Evolutionary conservation across 2,797 vertebrate species (phyloP), one percentile per base, ranked within the genome.

Genomic region (Sebastes reedi): DNA sequence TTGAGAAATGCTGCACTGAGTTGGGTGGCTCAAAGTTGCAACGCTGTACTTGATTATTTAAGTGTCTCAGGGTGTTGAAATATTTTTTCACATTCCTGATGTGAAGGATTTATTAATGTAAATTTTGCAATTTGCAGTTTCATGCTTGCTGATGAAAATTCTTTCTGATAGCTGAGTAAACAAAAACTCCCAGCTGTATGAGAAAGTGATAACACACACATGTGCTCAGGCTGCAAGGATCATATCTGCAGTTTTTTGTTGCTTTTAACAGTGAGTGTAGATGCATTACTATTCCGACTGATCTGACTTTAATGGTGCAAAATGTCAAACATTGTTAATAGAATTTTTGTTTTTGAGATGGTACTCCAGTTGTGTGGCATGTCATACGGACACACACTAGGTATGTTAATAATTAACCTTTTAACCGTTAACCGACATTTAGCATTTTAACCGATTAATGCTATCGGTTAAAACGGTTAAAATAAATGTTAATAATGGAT

Each of bases 121-220:
- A 3, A 60, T 85, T 76, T 80, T 42, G 72, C 32, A 83, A 79
- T 77, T 60, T 84, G 42, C 46, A 71, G 1, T 71, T 87, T 78
- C 5, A 4, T 10, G 25, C 5, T 5, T 10, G 22, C 13, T 75
- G 42, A 5, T 56, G 67, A 87, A 81, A 25, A 27, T 58, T 75
- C 62, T 42, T 6, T 54, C 75, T 14, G 8, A 81, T 55, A 50
- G 76, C 81, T 70, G 71, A 80, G 81, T 46, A 79, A 91, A 88
- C 80, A 87, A 29, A 34, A 42, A 58, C 70, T 65, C 32, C 50
- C 68, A 8, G 29, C 67, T 69, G 60, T 52, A 25, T 82, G 84
- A 83, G 89, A 88, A 85, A 69, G 52, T 79, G 82, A 86, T 85
- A 89, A 86, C 65, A 69, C 42, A 24, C 79, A 88, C 18, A 11